Conservation (phyloP, 2,113 vertebrate genomes). For the Trichomycterus rosablanca region DNA sequence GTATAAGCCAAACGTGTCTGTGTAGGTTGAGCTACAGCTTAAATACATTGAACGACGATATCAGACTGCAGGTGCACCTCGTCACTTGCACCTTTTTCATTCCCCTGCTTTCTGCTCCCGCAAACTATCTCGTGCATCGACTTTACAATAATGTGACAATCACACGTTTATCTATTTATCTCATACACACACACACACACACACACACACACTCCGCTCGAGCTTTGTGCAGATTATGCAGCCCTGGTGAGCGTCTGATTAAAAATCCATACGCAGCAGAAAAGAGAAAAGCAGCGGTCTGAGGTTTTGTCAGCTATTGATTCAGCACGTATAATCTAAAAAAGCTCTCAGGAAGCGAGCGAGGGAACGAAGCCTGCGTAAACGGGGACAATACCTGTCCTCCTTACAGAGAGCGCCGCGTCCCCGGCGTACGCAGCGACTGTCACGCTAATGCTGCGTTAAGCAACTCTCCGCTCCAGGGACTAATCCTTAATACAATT, state of each 20-base stretch:
- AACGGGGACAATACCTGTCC: constrained; percentile 25
- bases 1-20: no score
- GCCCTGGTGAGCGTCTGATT: constrained; percentile 11
- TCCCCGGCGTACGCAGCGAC: constrained; percentile 24
- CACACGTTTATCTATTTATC: no score
- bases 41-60: no score
- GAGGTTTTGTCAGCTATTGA: constrained; percentile 11
- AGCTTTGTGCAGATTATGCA: not conserved
- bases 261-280: constrained; percentile 16
- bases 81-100: no score
- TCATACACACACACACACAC: constrained; percentile 1
- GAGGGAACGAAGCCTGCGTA: not conserved
- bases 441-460: constrained; percentile 38
- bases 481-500: not conserved
- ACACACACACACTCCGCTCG: not conserved
- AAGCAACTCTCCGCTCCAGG: constrained; percentile 27
- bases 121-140: no score
- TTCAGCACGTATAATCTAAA: constrained; percentile 2
- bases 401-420: constrained; percentile 37
- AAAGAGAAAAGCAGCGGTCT: not conserved
- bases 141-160: no score
- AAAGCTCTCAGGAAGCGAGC: constrained; percentile 9
- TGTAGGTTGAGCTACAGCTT: no score
- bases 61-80: no score
- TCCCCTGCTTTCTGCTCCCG: no score